These are phyloP conservation scores for Caenorhabditis brenneri DNA, from an alignment of 1,140 invertebrate genomes.

Conservation along the genomic window DNA sequence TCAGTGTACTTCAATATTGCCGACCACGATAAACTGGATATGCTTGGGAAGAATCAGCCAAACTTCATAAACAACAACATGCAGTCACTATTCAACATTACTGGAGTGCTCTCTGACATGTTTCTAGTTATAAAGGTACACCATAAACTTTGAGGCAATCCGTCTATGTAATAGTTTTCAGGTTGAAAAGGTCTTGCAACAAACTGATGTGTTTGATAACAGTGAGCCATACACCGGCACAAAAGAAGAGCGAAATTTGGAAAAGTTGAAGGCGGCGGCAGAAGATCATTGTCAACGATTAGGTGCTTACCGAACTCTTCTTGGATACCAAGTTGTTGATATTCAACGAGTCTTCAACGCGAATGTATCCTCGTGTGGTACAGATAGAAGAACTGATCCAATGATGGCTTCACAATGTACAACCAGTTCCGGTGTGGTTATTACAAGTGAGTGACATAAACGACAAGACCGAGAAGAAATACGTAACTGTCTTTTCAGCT, in stretches of 20 bases:
- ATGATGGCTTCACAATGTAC: slow-evolving; percentile 35
- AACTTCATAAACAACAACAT: slow-evolving; percentile 29
- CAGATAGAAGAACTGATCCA: neutral
- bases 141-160: neutral
- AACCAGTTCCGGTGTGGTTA: neutral
- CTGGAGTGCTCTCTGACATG: slow-evolving; percentile 41
- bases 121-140: slow-evolving; percentile 57
- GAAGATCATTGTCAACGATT: slow-evolving; percentile 80
- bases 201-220: slow-evolving; percentile 59
- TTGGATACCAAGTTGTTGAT: slow-evolving; percentile 85
- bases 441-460: neutral
- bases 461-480: neutral
- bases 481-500: neutral
- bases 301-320: slow-evolving; percentile 86
- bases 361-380: neutral
- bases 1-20: slow-evolving; percentile 65
- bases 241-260: slow-evolving; percentile 61
- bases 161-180: neutral
- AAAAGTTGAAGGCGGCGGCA: slow-evolving; percentile 59
- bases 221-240: slow-evolving; percentile 62
- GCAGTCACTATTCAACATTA: slow-evolving; percentile 37
- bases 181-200: slow-evolving; percentile 61
- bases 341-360: slow-evolving; percentile 48
- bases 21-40: slow-evolving; percentile 47
- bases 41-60: slow-evolving; percentile 19